Conservation (phyloP, 2,113 vertebrate genomes). For the Pseudorectes ferrugineus region DNA sequence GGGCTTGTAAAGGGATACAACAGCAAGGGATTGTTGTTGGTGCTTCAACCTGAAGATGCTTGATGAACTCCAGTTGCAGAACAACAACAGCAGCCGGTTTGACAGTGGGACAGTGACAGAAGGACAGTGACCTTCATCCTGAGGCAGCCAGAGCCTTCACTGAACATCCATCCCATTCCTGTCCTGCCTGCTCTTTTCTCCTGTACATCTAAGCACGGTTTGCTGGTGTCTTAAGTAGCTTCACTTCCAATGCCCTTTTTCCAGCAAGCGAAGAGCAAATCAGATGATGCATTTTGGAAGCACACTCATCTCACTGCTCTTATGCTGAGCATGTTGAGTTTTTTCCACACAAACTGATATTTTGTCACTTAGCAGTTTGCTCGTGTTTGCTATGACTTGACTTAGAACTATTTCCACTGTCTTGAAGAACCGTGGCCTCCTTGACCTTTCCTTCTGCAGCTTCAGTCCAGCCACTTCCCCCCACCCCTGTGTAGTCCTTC, state of each 20-base stretch:
- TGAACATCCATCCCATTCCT: accelerated
- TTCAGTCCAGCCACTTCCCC: not conserved
- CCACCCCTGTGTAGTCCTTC: accelerated
- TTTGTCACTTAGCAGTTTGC: not conserved
- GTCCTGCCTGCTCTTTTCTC: not conserved
- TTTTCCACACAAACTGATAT: not conserved
- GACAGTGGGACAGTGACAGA: no score
- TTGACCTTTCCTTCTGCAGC: not conserved
- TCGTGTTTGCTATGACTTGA: not conserved
- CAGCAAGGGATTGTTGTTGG: not conserved
- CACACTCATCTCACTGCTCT: not conserved
- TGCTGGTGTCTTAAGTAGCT: not conserved
- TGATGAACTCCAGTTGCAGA: not conserved
- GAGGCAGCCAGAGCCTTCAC: not conserved
- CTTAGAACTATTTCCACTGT: not conserved
- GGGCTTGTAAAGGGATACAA: not conserved
- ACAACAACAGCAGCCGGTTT: not conserved
- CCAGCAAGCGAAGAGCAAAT: not conserved
- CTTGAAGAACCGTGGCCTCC: not conserved
- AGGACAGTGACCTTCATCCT: not conserved
- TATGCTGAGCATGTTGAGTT: accelerated
- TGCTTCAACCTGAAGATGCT: not conserved
- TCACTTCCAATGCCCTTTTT: not conserved
- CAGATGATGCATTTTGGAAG: not conserved
- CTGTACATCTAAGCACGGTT: not conserved